Evolutionary conservation across 2,797 vertebrate genomes (phyloP).

Genomic region (Botia kubotai): DNA sequence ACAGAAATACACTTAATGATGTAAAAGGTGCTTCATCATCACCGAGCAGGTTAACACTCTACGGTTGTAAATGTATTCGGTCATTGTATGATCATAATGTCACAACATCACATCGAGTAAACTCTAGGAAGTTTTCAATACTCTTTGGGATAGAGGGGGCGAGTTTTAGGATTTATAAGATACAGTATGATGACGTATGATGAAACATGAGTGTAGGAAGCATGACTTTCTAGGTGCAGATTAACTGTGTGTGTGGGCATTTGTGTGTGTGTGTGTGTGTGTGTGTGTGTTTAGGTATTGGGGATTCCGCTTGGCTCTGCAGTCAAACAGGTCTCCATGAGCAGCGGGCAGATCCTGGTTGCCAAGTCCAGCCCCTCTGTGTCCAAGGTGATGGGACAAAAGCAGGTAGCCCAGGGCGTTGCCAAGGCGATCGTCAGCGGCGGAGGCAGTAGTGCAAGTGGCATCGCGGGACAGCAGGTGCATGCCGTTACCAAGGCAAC

Average conservation of each 20-base stretch:
- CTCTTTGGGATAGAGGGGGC: too few relatives aligned
- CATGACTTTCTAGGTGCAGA: too few relatives aligned
- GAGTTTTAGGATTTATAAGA: too few relatives aligned
- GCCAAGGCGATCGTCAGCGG: conserved; percentile 94
- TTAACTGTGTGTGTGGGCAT: too few relatives aligned
- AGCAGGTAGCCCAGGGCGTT: conserved; percentile 96
- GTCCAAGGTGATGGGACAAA: conserved; percentile 90
- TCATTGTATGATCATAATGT: too few relatives aligned
- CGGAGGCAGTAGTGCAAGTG: conserved; percentile 74
- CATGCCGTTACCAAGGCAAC: conserved; percentile 84
- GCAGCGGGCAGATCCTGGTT: conserved; percentile 95
- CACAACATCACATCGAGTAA: too few relatives aligned
- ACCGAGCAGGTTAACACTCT: too few relatives aligned
- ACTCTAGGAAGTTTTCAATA: too few relatives aligned
- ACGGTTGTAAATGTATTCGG: neutral
- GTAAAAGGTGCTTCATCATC: too few relatives aligned
- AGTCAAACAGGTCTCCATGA: conserved; percentile 95
- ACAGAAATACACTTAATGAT: too few relatives aligned
- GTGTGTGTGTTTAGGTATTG: conserved; percentile 81
- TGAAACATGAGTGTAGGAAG: too few relatives aligned
- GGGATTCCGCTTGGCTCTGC: conserved; percentile 91
- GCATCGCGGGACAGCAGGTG: conserved; percentile 86
- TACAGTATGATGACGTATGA: too few relatives aligned
- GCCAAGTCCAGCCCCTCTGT: conserved; percentile 89
- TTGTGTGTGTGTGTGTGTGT: neutral